These are phyloP conservation scores for Galaxea fascicularis DNA, from an alignment of 92 coral and sea anemone genomes.

Conservation along the genomic window DNA sequence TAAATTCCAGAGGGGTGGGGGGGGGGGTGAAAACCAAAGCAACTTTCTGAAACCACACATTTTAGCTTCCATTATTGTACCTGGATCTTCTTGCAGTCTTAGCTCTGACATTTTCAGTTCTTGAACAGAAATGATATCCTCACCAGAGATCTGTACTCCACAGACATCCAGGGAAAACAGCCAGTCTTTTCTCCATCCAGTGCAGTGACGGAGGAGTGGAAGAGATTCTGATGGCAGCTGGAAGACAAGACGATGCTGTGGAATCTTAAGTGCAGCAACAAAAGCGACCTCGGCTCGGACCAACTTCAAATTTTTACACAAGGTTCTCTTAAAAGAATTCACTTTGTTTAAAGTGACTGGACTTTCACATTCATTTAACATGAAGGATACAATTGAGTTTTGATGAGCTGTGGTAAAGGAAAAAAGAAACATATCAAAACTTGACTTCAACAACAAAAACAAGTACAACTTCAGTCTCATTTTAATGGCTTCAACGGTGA, in stretches of 20 bases:
- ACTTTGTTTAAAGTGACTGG: constrained; percentile 54
- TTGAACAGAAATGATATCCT: constrained; percentile 56
- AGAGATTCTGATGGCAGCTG: constrained; percentile 66
- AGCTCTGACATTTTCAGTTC: constrained; percentile 81
- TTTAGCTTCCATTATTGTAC: constrained; percentile 22
- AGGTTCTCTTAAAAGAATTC: constrained; percentile 56
- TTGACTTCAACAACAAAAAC: neutral
- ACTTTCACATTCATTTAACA: constrained; percentile 36
- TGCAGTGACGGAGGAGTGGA: constrained; percentile 71
- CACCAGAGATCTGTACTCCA: constrained; percentile 59
- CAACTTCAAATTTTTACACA: constrained; percentile 70
- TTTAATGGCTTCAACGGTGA: too few species aligned
- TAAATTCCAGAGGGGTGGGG: too few species aligned
- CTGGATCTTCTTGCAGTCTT: constrained; percentile 86
- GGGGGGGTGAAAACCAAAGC: too few species aligned
- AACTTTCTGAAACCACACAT: too few species aligned
- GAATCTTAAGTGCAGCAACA: constrained; percentile 42
- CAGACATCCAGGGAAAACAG: constrained; percentile 65
- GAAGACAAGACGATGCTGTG: constrained; percentile 49
- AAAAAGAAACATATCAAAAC: neutral
- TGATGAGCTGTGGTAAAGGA: constrained; percentile 38
- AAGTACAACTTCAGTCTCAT: too few species aligned
- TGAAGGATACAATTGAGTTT: constrained; percentile 60
- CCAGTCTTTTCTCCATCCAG: constrained; percentile 85
- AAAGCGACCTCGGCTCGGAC: constrained; percentile 65